phyloP scores from a whole-genome alignment of 2,888 invertebrate genomes.

The Hirtodrosophila trivittata region DNA sequence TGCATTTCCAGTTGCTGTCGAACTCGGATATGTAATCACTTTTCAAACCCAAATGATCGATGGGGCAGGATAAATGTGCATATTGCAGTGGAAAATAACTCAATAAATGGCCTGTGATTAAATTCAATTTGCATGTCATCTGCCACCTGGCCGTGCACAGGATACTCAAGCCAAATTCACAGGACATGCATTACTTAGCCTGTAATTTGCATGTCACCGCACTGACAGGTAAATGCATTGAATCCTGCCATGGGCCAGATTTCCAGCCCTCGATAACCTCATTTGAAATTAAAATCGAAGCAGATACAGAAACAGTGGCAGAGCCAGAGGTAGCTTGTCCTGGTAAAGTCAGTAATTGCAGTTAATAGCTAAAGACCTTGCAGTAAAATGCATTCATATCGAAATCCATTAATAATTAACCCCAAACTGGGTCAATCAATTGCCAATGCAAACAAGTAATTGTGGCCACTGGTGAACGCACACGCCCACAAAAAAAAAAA shows the following conservation, averaged over 20 bases:
- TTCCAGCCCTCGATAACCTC: slow-evolving; percentile 32
- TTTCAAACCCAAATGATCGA: too few relatives aligned
- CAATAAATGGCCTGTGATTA: slow-evolving; percentile 22
- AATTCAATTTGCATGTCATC: slow-evolving; percentile 43
- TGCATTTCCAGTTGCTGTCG: slow-evolving; percentile 17
- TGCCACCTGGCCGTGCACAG: background rate
- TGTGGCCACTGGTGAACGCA: slow-evolving; percentile 30
- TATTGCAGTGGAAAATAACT: slow-evolving; percentile 12
- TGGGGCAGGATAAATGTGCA: too few relatives aligned
- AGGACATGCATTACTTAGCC: slow-evolving; percentile 28
- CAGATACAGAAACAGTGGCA: too few relatives aligned
- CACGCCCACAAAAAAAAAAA: slow-evolving; percentile 4
- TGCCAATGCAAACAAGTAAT: slow-evolving; percentile 68
- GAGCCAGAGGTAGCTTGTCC: too few relatives aligned
- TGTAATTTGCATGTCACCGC: slow-evolving; percentile 40
- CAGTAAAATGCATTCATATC: slow-evolving; percentile 49
- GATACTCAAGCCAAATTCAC: slow-evolving; percentile 4
- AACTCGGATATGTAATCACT: too few relatives aligned
- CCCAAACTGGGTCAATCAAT: slow-evolving; percentile 72
- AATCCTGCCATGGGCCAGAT: slow-evolving; percentile 1
- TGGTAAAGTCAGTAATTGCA: slow-evolving; percentile 55
- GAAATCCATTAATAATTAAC: slow-evolving; percentile 57
- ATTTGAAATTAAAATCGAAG: slow-evolving; percentile 20
- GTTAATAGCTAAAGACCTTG: slow-evolving; percentile 50
- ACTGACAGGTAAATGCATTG: slow-evolving; percentile 1